Base-by-base conservation (phyloP, 2,888 invertebrate genomes). In the Galerucella pusilla region DNA sequence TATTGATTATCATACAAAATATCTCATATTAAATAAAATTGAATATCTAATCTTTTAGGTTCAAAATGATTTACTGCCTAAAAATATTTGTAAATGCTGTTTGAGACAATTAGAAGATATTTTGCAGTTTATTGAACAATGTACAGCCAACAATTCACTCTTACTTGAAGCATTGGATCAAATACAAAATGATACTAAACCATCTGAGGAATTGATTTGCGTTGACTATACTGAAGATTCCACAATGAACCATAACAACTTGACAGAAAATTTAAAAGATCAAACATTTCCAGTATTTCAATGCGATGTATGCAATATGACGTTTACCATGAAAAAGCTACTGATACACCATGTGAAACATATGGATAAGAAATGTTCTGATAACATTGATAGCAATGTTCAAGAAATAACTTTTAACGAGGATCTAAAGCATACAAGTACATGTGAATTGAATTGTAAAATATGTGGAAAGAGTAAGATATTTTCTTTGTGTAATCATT, bases 11-110 rank as follows among this genome's bases (percentile, higher is more conserved):
- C 35, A 5, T 35, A 35, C 35, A 35, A 35, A 35, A 35, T 35
- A 28, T 28, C 28, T 28, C 25, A 35, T 42, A 20, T 49, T 68
- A 46, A 60, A 35, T 35, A 35, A 35, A 35, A 35, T 35, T 35
- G 35, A 70, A 60, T 49, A 68, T 46, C 20, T 20, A 20, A 20
- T 20, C 20, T 68, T 70, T 71, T 59, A 78, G 76, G 25, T 75
- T 46, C 69, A 35, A 54, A 67, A 74, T 28, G 74, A 75, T 59
- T 45, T 52, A 14, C 42, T 77, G 16, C 77, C 76, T n/a, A 65
- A 68, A 68, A 79, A 75, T 65, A 72, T 79, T 28, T 79, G 79
- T n/a, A 59, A 69, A 61, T 60, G n/a, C 16, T 79, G 79, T 52
- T 25, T 67, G 7, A 64, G 52, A 16, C 66, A 71, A 49, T 72